phyloP scores from a whole-genome alignment of 2,888 invertebrate genomes.

The Nomada goodeniana region DNA sequence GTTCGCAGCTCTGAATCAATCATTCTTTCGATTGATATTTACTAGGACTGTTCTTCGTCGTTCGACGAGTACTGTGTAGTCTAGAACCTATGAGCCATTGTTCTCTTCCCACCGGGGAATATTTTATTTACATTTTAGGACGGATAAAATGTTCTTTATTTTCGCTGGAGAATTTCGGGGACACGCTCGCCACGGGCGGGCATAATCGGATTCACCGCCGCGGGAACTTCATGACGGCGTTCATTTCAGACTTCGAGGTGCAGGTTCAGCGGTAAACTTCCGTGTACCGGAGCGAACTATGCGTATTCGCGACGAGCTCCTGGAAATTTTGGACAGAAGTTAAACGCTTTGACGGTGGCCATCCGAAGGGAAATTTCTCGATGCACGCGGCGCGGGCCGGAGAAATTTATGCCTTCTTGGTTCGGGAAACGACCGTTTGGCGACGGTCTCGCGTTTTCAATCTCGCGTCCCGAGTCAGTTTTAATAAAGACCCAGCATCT shows the following conservation, averaged over 20 bases:
- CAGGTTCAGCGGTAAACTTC: conserved; percentile 30
- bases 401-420: background rate
- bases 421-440: background rate
- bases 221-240: conserved; percentile 55
- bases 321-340: conserved; percentile 47
- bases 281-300: conserved; percentile 41
- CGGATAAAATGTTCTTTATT: background rate
- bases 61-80: no score
- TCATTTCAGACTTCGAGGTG: conserved; percentile 53
- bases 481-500: conserved; percentile 32
- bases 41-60: no score
- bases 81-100: no score
- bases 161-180: conserved; percentile 13
- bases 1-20: no score
- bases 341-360: conserved; percentile 47
- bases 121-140: background rate
- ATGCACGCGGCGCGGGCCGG: conserved; percentile 15
- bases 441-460: conserved; percentile 16
- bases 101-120: background rate
- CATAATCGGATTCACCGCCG: conserved; percentile 64
- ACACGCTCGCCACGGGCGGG: conserved; percentile 20
- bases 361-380: conserved; percentile 44
- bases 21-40: no score
- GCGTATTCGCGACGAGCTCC: conserved; percentile 46
- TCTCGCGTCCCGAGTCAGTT: conserved; percentile 5